Evolutionary conservation across 2,797 vertebrate species (phyloP), one percentile per base, ranked within the genome.

Genomic region (Dicrostonyx torquatus): DNA sequence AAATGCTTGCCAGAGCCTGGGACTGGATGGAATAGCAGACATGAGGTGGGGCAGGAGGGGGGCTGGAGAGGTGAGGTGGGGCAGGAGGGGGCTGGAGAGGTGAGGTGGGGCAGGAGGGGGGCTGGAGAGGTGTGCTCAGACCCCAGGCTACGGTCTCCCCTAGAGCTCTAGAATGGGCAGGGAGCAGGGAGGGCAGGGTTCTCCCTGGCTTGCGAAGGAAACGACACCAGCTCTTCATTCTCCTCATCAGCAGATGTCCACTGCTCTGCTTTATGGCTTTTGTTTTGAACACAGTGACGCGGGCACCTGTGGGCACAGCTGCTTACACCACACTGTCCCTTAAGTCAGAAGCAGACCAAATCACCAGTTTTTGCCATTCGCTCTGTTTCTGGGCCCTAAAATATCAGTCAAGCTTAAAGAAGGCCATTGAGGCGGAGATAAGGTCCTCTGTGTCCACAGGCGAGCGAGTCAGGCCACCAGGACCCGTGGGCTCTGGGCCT

Each of bases 401-500:
- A 68, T 3, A 55, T 37, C 43, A n/a, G 73, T 6, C 45, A 68
- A 0, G 18, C 75, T 84, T 92, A 14, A 93, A 70, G 94, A 62
- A 91, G 91, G 53, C 70, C 60, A 77, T n/a, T 0, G 58, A 53
- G 60, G 79, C 14, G 29, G 66, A 85, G 95, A 93, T 83, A 93
- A 92, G 95, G 68, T 37, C 64, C 84, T 97, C 83, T 43, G 26
- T 83, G 84, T 79, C 78, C 91, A 48, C 68, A 82, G 87, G 93
- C 93, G 9, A 97, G 97, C 93, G 17, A 97, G 97, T 89, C 73
- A 60, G 95, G 96, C 97, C 80, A 91, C 93, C 80, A 73, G 62
- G 94, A 89, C 93, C 91, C 91, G 91, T 86, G 84, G 96, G 95
- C 87, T 96, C 89, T 0, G 3, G 87, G 95, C 95, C 97, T 96